phyloP scores from a whole-genome alignment of 1,140 invertebrate genomes.

The Drosophila carrolli region DNA sequence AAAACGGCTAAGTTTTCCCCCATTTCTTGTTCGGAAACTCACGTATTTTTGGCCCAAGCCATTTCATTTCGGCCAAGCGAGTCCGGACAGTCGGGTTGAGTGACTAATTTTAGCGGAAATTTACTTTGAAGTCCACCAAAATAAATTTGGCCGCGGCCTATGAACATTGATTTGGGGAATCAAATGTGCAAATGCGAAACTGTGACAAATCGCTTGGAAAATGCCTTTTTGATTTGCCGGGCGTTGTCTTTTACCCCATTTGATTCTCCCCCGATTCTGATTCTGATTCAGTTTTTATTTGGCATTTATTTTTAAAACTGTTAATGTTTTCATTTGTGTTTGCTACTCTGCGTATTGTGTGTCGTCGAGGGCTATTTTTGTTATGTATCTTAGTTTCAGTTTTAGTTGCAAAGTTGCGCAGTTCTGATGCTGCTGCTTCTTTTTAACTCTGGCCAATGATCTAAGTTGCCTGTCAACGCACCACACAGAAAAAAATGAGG shows the following conservation, averaged over 20 bases:
- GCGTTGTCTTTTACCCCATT: constrained; percentile 14
- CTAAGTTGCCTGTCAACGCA: constrained; percentile 69
- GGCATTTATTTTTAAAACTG: constrained; percentile 42
- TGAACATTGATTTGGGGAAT: constrained; percentile 31
- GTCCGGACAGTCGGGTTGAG: constrained; percentile 46
- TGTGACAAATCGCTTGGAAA: constrained; percentile 54
- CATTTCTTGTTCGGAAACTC: constrained; percentile 14
- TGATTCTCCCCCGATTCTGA: constrained; percentile 4
- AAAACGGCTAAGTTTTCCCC: constrained; percentile 37
- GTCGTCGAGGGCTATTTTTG: constrained; percentile 68
- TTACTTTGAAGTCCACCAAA: constrained; percentile 69
- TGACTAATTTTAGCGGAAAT: constrained; percentile 72
- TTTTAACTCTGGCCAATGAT: constrained; percentile 69
- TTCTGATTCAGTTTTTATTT: constrained; percentile 39
- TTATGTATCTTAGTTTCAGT: constrained; percentile 43
- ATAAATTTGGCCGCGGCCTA: constrained; percentile 27
- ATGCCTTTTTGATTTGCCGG: constrained; percentile 36
- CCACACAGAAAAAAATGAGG: not conserved
- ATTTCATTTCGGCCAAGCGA: constrained; percentile 40
- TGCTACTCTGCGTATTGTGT: constrained; percentile 31
- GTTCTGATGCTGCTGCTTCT: constrained; percentile 16
- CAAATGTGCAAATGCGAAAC: constrained; percentile 29
- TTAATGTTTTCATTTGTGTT: constrained; percentile 43
- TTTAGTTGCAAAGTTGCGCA: constrained; percentile 72
- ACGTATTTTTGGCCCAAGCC: constrained; percentile 57